These are phyloP conservation scores for Eremophila alpestris DNA, from an alignment of 2,797 vertebrate species.

Conservation along the genomic window DNA sequence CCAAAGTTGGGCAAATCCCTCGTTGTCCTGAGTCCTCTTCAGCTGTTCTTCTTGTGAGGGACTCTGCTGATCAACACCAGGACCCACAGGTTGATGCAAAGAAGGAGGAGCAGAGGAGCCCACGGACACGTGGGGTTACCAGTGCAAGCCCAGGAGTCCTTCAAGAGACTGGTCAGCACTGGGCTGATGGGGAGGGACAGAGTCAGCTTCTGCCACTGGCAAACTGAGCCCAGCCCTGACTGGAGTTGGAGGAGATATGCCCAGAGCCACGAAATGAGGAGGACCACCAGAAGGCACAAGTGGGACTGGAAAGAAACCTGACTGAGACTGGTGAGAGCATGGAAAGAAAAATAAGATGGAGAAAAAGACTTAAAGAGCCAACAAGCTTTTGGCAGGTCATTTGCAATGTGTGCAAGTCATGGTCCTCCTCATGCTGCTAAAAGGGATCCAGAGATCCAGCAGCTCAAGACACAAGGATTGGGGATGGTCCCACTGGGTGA, in stretches of 20 bases:
- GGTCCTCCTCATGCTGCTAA: neutral
- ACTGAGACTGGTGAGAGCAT: neutral
- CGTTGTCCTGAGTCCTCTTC: neutral
- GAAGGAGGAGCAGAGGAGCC: neutral
- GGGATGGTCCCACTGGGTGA: neutral
- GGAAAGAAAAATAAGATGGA: neutral
- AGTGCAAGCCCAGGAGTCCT: neutral
- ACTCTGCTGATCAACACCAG: neutral
- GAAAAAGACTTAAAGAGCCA: neutral
- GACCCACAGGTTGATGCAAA: neutral
- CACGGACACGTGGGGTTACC: rapidly evolving
- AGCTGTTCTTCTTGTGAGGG: neutral
- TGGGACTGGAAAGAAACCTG: neutral
- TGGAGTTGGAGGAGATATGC: neutral
- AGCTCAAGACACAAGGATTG: neutral
- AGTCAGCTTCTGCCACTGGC: neutral
- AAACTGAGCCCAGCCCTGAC: neutral
- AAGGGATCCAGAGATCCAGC: neutral
- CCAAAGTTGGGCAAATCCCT: neutral
- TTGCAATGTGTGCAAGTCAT: neutral
- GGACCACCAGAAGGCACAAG: neutral
- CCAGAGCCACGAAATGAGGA: neutral
- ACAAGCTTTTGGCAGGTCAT: neutral
- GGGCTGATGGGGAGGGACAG: neutral
- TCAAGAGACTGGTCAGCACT: neutral